These are phyloP conservation scores for Meteorus sp. DNA, from an alignment of 1,140 invertebrate species.

Conservation along the genomic window DNA sequence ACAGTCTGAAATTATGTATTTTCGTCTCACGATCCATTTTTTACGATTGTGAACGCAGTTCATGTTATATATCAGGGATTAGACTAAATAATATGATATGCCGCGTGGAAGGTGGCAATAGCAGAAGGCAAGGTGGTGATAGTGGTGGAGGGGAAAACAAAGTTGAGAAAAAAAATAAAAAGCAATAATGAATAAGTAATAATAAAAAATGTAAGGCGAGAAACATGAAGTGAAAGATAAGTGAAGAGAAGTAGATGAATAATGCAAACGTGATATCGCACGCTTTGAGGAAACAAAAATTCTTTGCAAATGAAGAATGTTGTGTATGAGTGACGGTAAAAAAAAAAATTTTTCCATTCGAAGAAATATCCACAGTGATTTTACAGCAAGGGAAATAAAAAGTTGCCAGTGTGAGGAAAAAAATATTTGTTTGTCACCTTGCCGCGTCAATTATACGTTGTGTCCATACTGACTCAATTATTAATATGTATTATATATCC, in stretches of 20 bases:
- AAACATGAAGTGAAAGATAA: too few relatives aligned
- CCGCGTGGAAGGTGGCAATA: constrained; percentile 32
- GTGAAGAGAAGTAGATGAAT: too few relatives aligned
- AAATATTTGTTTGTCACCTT: constrained; percentile 41
- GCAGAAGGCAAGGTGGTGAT: constrained; percentile 44
- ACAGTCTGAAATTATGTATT: constrained; percentile 42
- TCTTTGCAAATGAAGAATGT: too few relatives aligned
- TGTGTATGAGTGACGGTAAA: too few relatives aligned
- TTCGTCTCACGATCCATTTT: constrained; percentile 45
- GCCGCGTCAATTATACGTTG: constrained; percentile 52
- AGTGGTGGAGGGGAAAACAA: constrained; percentile 43
- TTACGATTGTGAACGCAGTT: constrained; percentile 53
- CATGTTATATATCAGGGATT: constrained; percentile 60
- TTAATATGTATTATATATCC: constrained; percentile 57
- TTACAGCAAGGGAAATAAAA: constrained; percentile 18
- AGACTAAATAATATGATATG: constrained; percentile 55
- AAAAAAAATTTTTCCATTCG: too few relatives aligned
- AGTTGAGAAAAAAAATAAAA: constrained; percentile 24
- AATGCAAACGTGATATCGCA: too few relatives aligned
- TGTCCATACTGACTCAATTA: constrained; percentile 58
- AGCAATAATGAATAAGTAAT: constrained; percentile 8
- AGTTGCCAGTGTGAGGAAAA: constrained; percentile 31
- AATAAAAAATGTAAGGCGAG: background rate
- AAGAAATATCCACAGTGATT: background rate
- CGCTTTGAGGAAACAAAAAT: too few relatives aligned